Conservation (phyloP, 2,113 vertebrate species). For the Myocastor coypus region DNA sequence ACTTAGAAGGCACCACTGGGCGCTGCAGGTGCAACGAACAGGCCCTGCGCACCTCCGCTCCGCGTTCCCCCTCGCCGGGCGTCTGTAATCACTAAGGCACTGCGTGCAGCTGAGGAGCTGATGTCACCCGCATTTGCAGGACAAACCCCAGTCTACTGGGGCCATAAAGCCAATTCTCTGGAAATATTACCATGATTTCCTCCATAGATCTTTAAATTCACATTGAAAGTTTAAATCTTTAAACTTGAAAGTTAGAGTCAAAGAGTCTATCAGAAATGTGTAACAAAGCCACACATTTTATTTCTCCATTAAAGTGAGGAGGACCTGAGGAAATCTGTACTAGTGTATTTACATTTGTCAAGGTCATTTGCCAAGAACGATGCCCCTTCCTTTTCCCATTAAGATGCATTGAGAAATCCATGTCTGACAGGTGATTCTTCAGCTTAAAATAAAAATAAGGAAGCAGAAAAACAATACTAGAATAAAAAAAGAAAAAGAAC, state of each 20-base stretch:
- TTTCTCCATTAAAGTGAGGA: not conserved
- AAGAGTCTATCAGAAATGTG: not conserved
- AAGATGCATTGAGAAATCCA: not conserved
- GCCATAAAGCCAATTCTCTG: too few species aligned
- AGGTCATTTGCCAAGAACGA: not conserved
- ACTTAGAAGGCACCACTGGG: not conserved
- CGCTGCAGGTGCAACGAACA: not conserved
- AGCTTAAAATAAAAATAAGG: not conserved
- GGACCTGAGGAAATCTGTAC: not conserved
- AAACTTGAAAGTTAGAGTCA: not conserved
- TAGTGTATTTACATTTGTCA: not conserved
- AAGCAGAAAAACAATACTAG: not conserved
- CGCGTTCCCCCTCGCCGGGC: not conserved
- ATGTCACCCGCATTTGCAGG: not conserved
- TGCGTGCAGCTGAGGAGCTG: fast-evolving
- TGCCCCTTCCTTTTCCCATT: not conserved
- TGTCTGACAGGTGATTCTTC: not conserved
- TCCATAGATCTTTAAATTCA: not conserved
- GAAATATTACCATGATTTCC: not conserved
- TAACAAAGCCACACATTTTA: not conserved
- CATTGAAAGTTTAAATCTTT: not conserved
- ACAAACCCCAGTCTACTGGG: not conserved
- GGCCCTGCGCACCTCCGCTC: too few species aligned
- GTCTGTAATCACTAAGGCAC: not conserved
- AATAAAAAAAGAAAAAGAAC: not conserved